Base-by-base conservation (phyloP, 2,888 invertebrate genomes). In the Drosophila flavopinicola region DNA sequence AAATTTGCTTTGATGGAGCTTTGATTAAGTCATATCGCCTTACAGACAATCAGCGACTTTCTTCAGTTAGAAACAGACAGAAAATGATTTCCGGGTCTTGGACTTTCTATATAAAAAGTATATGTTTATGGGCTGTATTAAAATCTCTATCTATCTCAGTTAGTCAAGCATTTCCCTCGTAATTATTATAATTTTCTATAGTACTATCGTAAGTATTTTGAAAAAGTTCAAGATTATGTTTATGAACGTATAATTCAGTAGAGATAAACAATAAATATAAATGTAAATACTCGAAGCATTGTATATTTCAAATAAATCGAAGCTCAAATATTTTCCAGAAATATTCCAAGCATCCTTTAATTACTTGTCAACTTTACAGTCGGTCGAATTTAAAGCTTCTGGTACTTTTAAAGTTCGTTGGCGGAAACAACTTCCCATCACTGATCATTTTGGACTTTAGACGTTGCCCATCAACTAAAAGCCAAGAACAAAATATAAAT, bases 11-110 rank as follows among this genome's bases (percentile, higher is more conserved):
- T 76, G 78, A 80, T 82, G 58, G 56, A 42, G 57, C 33, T 69
- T 78, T 82, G 68, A 82, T 85, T 76, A 63, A 76, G 66, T 66
- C 82, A 60, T 74, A 75, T 76, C 64, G 44, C 48, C 44, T 80
- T 85, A 63, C 58, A 9, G 10, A 13, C 66, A 42, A 32, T 32
- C 17, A n/a, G 29, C 49, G 20, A 47, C 59, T 68, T 71, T 75
- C 52, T 48, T 52, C 32, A 13, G 13, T 24, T 27, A 32, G 17
- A 15, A 17, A 15, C 44, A n/a, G 25, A 51, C 25, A 27, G 15
- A 6, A 39, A 38, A 49, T 25, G 23, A 39, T 76, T 83, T 82
- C 70, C 66, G 61, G 56, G 32, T 23, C 20, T 32, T 23, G 3
- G n/a, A 17, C 13, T 44, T 5, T n/a, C n/a, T 10, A 15, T 5